Evolutionary conservation across 2,113 vertebrate genomes (phyloP).

Genomic region (Rhegmatorhina hoffmannsi): DNA sequence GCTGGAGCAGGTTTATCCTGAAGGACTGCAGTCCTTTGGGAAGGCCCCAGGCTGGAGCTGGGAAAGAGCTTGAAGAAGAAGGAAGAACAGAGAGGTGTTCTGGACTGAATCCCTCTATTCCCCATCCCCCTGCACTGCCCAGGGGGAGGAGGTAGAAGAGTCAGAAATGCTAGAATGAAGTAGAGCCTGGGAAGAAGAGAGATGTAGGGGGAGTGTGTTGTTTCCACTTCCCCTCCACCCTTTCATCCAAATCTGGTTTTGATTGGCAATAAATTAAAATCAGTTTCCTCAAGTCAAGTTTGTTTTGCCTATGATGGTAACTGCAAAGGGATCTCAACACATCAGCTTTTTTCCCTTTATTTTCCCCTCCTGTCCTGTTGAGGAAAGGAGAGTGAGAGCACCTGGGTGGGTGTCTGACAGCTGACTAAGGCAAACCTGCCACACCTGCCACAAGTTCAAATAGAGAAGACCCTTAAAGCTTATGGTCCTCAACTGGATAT

Average conservation of each 20-base stretch:
- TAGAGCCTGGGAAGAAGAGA: not conserved
- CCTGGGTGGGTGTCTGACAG: not conserved
- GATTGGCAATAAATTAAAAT: not conserved
- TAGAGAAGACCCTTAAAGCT: not conserved
- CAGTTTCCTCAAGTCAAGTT: not conserved
- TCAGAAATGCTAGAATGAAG: not conserved
- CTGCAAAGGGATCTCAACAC: not conserved
- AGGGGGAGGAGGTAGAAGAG: fast-evolving
- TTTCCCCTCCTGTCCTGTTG: fast-evolving
- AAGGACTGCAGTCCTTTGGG: not conserved
- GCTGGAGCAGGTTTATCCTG: not conserved
- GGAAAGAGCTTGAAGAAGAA: fast-evolving
- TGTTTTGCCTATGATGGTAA: fast-evolving
- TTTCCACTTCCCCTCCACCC: not conserved
- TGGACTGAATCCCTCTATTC: fast-evolving
- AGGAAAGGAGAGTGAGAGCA: not conserved
- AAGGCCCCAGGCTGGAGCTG: not conserved
- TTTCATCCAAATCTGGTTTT: not conserved
- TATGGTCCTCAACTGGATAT: not conserved
- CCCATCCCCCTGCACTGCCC: fast-evolving
- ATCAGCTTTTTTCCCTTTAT: not conserved
- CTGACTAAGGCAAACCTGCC: not conserved
- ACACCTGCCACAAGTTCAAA: not conserved
- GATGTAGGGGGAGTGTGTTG: fast-evolving
- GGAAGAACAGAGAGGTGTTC: fast-evolving